Evolutionary conservation across 1,140 invertebrate species (phyloP).

Genomic region (Carposina sasakii): DNA sequence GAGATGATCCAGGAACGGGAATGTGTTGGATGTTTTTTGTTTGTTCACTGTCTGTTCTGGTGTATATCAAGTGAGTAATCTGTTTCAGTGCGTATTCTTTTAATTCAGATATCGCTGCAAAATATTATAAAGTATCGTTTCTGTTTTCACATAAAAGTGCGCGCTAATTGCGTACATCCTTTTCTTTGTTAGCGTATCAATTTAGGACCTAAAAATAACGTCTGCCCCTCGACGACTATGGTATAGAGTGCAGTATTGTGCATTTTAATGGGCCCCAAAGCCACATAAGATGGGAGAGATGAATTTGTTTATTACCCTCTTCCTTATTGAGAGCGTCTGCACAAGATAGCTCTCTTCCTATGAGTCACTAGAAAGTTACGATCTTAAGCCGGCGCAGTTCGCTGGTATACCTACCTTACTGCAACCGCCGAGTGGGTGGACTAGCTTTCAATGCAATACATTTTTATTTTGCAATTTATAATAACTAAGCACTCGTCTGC

Average conservation of each 20-base stretch:
- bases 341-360: conserved; percentile 69
- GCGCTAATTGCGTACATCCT: conserved; percentile 68
- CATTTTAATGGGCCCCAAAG: conserved; percentile 64
- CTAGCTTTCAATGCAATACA: conserved; percentile 27
- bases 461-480: no score
- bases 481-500: no score
- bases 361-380: conserved; percentile 70
- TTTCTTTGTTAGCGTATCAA: conserved; percentile 64
- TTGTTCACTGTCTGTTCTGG: conserved; percentile 27
- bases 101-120: not conserved
- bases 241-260: conserved; percentile 69
- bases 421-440: conserved; percentile 45
- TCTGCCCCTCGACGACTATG: conserved; percentile 49
- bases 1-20: conserved; percentile 34
- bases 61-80: conserved; percentile 14
- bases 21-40: conserved; percentile 37
- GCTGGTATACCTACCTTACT: conserved; percentile 41
- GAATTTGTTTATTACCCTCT: conserved; percentile 72
- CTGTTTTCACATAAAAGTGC: conserved; percentile 50
- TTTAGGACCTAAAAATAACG: conserved; percentile 64
- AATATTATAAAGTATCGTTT: not conserved
- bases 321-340: conserved; percentile 71
- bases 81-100: not conserved
- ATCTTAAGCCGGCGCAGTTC: conserved; percentile 51
- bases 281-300: conserved; percentile 68